These are phyloP conservation scores for Parus major DNA, from an alignment of 2,113 vertebrate species.

Conservation along the genomic window DNA sequence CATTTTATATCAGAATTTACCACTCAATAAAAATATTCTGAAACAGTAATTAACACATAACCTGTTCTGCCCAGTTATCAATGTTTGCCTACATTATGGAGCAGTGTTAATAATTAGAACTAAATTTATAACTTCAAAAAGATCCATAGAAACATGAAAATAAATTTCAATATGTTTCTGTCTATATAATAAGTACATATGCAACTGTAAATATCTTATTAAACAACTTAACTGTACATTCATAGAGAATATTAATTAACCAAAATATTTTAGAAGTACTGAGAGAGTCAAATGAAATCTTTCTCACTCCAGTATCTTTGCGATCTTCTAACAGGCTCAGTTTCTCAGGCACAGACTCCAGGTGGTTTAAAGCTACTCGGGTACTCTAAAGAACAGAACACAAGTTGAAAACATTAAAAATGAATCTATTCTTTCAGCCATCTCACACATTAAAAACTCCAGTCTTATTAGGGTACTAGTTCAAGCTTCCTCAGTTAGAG, in stretches of 20 bases:
- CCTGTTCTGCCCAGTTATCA: neutral
- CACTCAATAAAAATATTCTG: neutral
- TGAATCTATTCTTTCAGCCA: neutral
- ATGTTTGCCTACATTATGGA: neutral
- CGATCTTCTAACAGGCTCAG: slow-evolving; percentile 84
- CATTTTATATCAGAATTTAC: neutral
- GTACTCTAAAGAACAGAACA: slow-evolving; percentile 82
- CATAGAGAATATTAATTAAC: neutral
- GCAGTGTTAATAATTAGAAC: neutral
- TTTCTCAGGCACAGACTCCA: slow-evolving; percentile 91
- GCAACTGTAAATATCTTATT: neutral
- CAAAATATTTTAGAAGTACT: slow-evolving; percentile 37
- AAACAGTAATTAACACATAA: neutral
- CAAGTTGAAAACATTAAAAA: slow-evolving; percentile 48
- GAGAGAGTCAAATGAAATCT: slow-evolving; percentile 62
- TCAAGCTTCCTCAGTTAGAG: neutral
- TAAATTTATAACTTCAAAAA: neutral
- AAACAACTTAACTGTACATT: neutral
- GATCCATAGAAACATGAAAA: neutral
- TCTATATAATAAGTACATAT: neutral
- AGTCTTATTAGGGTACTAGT: neutral
- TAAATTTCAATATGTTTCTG: neutral
- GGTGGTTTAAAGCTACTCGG: slow-evolving; percentile 83
- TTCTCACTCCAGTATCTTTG: slow-evolving; percentile 82
- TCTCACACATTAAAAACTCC: neutral